Base-by-base conservation (phyloP, 2,797 vertebrate species). In the Delichon dasypus region DNA sequence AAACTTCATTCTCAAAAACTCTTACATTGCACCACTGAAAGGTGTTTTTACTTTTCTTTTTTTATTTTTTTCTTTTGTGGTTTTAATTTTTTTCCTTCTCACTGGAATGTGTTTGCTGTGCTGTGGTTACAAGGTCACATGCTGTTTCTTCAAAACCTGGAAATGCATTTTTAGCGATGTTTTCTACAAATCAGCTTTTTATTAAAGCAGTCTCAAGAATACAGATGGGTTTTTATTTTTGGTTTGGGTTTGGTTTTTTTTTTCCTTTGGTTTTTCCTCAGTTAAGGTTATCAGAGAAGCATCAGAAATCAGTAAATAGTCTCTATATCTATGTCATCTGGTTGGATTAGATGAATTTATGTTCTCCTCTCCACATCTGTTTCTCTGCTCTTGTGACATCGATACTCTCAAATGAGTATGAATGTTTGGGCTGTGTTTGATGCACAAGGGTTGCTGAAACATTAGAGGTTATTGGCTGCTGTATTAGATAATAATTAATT, bases 11-110 rank as follows among this genome's bases (percentile, higher is more conserved):
- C 7, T 8, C 20, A 65, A 78, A 80, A 36, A 53, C 7, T 47
- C 11, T 68, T 45, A 6, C 1, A 16, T 4, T 65, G 5, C 42
- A 25, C 1, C 25, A 29, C 9, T 34, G 17, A 74, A 82, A 81
- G 22, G 1, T 3, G 1, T 30, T 53, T 54, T 57, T 27, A 1
- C 4, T 6, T 16, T 47, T 16, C 0, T 36, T 10, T n/a, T 32
- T 10, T 38, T 38, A 38, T 38, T 38, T 60, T 47, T 60, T 68
- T 20, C 0, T n/a, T 19, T n/a, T 19, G 8, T 60, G 32, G 2
- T 10, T 34, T 25, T 13, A 0, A 1, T 17, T 54, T 15, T 66
- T 32, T 30, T 2, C 1, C 2, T 3, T 25, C 7, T 18, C 11
- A 4, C 20, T 12, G 16, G 53, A 80, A 47, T 30, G 5, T 3